A percentile compares a stretch with the other conserved stretches of the same genome.
These are phyloP conservation scores for Rhagoletis zephyria DNA, from an alignment of 1,140 invertebrate genomes.

Conservation along the genomic window DNA sequence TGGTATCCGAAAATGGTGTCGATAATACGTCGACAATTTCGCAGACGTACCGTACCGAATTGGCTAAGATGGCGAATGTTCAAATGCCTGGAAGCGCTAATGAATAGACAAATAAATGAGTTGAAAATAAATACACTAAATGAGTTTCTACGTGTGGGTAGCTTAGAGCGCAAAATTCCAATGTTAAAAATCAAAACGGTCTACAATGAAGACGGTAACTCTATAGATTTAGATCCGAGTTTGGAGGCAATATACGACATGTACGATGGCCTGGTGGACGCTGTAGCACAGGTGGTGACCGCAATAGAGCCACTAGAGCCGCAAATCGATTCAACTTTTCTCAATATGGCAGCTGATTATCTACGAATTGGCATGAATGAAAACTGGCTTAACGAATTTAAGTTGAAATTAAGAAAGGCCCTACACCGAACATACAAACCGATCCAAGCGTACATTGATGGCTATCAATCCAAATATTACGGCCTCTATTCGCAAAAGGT, in stretches of 20 bases:
- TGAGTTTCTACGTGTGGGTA: constrained; percentile 74
- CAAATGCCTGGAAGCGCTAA: constrained; percentile 71
- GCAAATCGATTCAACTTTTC: constrained; percentile 66
- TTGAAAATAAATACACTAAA: constrained; percentile 75
- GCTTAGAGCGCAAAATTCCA: constrained; percentile 73
- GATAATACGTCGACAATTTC: constrained; percentile 67
- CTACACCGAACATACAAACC: constrained; percentile 69
- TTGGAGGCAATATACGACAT: constrained; percentile 67
- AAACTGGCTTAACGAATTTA: constrained; percentile 64
- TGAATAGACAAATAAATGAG: constrained; percentile 75
- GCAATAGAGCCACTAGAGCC: constrained; percentile 74
- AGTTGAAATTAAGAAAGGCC: constrained; percentile 64
- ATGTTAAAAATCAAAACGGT: constrained; percentile 74
- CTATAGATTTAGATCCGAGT: constrained; percentile 69
- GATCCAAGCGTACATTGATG: constrained; percentile 69
- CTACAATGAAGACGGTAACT: constrained; percentile 70
- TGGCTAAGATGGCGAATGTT: constrained; percentile 66
- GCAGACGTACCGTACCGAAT: constrained; percentile 66
- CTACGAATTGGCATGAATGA: constrained; percentile 69
- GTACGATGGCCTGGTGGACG: constrained; percentile 71
- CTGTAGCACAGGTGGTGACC: constrained; percentile 72
- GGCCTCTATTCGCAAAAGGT: constrained; percentile 70
- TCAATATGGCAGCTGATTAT: constrained; percentile 61
- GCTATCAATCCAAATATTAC: constrained; percentile 69
- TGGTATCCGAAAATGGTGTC: constrained; percentile 73